Evolutionary conservation across 2,888 invertebrate genomes (phyloP).

Genomic region (Gandaritis pyraliata): DNA sequence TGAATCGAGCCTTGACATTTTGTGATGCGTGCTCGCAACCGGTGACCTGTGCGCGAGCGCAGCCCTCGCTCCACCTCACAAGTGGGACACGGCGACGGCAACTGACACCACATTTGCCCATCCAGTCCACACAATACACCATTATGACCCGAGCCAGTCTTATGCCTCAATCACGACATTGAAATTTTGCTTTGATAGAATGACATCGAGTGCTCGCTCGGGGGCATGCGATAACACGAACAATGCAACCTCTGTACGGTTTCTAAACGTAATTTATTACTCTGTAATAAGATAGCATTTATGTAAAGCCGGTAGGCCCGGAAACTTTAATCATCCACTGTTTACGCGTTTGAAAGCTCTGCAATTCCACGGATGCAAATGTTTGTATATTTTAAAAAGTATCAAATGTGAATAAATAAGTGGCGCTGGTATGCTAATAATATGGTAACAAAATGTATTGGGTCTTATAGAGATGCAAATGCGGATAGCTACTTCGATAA

Average conservation of each 20-base stretch:
- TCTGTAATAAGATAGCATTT: constrained; percentile 33
- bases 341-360: constrained; percentile 30
- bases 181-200: constrained; percentile 62
- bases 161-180: constrained; percentile 71
- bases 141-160: constrained; percentile 61
- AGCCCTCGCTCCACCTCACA: constrained; percentile 58
- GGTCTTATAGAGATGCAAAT: constrained; percentile 78
- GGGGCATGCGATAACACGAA: constrained; percentile 54
- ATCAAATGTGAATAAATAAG: constrained; percentile 49
- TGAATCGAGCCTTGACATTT: constrained; percentile 70
- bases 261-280: constrained; percentile 51
- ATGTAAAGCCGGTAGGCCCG: constrained; percentile 28
- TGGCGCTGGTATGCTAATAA: constrained; percentile 72
- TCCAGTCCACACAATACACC: constrained; percentile 70
- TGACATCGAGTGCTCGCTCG: constrained; percentile 70
- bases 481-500: constrained; percentile 73
- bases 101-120: constrained; percentile 58
- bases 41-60: constrained; percentile 60
- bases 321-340: constrained; percentile 33
- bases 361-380: constrained; percentile 22
- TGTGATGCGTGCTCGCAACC: constrained; percentile 61
- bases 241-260: constrained; percentile 58
- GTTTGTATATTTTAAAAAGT: constrained; percentile 27
- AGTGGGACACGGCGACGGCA: constrained; percentile 55
- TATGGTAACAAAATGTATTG: constrained; percentile 75